phyloP scores from a whole-genome alignment of 2,888 invertebrate genomes.

The Melieria omissa region DNA sequence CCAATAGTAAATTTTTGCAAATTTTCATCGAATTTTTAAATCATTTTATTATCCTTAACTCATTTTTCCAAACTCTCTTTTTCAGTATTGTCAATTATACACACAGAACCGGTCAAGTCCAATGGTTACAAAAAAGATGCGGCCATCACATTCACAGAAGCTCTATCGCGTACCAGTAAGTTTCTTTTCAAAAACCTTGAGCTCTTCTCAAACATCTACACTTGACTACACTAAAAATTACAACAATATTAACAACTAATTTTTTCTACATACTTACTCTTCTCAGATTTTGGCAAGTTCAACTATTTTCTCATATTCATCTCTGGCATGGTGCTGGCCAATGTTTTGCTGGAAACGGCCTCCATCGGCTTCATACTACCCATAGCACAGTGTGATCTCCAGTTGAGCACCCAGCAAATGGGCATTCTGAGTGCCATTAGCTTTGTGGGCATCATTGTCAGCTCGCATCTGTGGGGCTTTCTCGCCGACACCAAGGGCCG shows the following conservation, averaged over 20 bases:
- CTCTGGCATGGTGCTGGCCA: conserved; percentile 69
- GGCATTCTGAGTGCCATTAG: conserved; percentile 65
- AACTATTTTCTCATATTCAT: conserved; percentile 67
- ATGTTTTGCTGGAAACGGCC: conserved; percentile 67
- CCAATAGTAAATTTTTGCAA: no score
- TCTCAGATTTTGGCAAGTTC: conserved; percentile 68
- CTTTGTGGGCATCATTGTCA: conserved; percentile 68
- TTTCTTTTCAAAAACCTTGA: neutral
- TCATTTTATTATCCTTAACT: neutral
- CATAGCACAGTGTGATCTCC: conserved; percentile 67
- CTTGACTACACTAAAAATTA: neutral
- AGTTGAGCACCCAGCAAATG: conserved; percentile 63
- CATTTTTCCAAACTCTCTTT: conserved; percentile 18
- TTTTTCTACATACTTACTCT: neutral
- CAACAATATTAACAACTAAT: neutral
- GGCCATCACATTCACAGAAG: conserved; percentile 45
- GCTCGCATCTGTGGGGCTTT: conserved; percentile 71
- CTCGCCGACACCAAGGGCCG: conserved; percentile 70
- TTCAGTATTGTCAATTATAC: conserved; percentile 42
- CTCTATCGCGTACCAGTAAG: conserved; percentile 47
- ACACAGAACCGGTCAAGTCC: conserved; percentile 25
- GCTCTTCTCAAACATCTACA: neutral
- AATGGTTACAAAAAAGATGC: conserved; percentile 38
- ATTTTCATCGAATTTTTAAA: no score
- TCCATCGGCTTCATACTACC: conserved; percentile 69